Percentiles rank a stretch among this genome's conserved stretches.
Evolutionary conservation across 2,113 vertebrate species (phyloP).

Genomic region (Tetrax tetrax): DNA sequence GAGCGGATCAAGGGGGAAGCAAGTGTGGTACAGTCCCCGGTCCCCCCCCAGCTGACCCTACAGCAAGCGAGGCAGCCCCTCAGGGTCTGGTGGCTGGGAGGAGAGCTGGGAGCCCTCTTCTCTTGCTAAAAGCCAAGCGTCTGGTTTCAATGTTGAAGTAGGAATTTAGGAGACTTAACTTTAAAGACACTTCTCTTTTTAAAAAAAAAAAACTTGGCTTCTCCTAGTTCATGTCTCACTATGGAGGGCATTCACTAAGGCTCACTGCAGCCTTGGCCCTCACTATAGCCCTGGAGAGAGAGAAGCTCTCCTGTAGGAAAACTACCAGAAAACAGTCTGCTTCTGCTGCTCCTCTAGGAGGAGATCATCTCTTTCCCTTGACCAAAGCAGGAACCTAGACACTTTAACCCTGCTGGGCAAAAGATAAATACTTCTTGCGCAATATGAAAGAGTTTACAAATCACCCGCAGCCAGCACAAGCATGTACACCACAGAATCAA

Average conservation of each 20-base stretch:
- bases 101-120: background rate
- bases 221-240: background rate
- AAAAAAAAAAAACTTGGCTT: background rate
- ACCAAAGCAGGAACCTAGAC: background rate
- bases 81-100: background rate
- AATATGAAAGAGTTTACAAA: background rate
- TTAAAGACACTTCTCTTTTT: background rate
- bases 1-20: fast-evolving
- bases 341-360: background rate
- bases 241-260: background rate
- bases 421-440: background rate
- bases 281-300: background rate
- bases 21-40: fast-evolving
- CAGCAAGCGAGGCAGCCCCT: background rate
- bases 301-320: background rate
- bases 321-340: background rate
- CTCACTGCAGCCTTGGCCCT: background rate
- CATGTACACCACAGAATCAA: background rate
- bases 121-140: fast-evolving
- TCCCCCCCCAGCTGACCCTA: background rate
- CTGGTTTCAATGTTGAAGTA: background rate
- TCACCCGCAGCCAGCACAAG: background rate
- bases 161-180: background rate
- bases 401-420: background rate
- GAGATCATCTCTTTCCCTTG: background rate